Conservation (phyloP, 2,797 vertebrate species). For the Forpus xanthops region DNA sequence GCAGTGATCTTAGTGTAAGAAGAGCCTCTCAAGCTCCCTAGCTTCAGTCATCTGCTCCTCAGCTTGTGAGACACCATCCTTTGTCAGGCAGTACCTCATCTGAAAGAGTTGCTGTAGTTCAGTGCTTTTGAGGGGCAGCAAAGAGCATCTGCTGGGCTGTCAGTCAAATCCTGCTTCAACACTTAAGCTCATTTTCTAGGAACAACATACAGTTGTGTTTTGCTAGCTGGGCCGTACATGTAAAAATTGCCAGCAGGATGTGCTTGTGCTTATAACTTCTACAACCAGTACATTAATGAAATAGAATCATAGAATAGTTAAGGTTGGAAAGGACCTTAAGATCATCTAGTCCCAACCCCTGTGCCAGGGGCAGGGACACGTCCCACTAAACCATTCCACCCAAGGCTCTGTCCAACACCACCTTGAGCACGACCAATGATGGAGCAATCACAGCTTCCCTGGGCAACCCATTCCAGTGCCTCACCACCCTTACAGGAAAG, state of each 20-base stretch:
- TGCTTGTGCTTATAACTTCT: neutral
- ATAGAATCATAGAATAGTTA: too few relatives aligned
- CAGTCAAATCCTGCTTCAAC: neutral
- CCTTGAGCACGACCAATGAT: too few relatives aligned
- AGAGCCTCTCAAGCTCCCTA: neutral
- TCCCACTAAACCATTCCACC: too few relatives aligned
- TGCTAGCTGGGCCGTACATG: neutral
- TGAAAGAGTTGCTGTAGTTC: neutral
- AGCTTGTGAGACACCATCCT: neutral
- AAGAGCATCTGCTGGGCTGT: neutral
- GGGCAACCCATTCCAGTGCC: too few relatives aligned
- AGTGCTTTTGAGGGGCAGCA: neutral
- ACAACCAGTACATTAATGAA: neutral
- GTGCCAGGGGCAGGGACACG: too few relatives aligned
- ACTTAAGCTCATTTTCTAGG: neutral
- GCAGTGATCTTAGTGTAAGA: fast-evolving
- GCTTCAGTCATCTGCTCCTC: neutral
- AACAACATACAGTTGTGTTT: neutral
- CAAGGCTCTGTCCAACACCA: too few relatives aligned
- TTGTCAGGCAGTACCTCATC: neutral
- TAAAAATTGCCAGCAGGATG: neutral
- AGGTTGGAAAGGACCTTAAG: too few relatives aligned
- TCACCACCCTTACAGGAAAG: too few relatives aligned
- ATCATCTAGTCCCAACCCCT: too few relatives aligned
- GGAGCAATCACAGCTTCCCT: too few relatives aligned